These are phyloP conservation scores for Zosterops borbonicus DNA, from an alignment of 2,113 vertebrate genomes.

Conservation along the genomic window DNA sequence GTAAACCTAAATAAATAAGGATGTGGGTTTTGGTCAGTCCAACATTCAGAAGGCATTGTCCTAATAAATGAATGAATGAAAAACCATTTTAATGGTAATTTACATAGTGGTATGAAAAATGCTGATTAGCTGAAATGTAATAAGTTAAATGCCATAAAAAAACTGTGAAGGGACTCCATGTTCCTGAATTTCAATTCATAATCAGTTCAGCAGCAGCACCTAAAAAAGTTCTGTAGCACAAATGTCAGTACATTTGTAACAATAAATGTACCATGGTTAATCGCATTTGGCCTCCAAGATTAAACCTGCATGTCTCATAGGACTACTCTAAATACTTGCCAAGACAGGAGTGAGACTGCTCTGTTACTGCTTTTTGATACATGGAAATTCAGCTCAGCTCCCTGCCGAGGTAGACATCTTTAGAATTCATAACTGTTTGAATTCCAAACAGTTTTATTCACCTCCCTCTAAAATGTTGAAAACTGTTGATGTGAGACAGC, in stretches of 20 bases:
- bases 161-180: neutral
- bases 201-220: neutral
- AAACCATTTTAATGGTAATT: neutral
- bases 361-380: neutral
- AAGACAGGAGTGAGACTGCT: neutral
- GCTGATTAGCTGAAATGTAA: neutral
- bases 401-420: neutral
- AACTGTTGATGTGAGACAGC: neutral
- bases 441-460: neutral
- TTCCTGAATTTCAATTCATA: conserved; percentile 16
- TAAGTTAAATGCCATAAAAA: neutral
- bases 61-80: neutral
- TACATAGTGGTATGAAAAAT: neutral
- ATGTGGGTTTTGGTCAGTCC: neutral
- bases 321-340: neutral
- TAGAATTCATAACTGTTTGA: neutral
- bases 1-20: neutral
- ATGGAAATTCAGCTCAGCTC: neutral
- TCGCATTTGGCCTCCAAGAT: neutral
- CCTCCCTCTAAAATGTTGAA: neutral
- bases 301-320: neutral
- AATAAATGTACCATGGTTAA: neutral
- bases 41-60: neutral
- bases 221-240: neutral
- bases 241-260: neutral